phyloP scores from a whole-genome alignment of 2,797 vertebrate genomes.

The Otus scops region DNA sequence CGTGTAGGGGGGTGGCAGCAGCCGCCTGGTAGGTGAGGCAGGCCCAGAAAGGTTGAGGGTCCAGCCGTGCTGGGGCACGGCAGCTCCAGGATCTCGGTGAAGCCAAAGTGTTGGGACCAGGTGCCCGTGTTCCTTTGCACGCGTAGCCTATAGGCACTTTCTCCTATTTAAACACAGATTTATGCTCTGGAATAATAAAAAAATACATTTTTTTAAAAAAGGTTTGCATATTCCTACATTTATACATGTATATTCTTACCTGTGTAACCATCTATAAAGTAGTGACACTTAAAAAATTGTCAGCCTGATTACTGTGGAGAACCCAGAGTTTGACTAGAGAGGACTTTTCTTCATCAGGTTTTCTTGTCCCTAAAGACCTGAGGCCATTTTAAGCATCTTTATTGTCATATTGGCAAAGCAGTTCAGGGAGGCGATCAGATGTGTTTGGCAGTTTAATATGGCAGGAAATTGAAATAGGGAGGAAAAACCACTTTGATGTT shows the following conservation, averaged over 20 bases:
- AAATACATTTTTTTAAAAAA: background rate
- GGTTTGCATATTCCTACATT: background rate
- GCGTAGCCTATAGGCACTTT: accelerated
- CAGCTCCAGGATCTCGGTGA: slow-evolving; percentile 32
- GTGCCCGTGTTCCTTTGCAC: background rate
- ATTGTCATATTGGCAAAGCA: background rate
- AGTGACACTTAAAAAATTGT: background rate
- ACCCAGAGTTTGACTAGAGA: background rate
- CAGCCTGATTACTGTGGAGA: background rate
- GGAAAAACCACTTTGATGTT: slow-evolving; percentile 38
- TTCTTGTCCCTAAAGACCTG: background rate
- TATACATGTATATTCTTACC: background rate
- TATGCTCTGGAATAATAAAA: background rate
- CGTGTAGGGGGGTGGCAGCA: background rate
- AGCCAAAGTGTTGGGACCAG: background rate
- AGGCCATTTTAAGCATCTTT: background rate
- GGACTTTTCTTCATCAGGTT: background rate
- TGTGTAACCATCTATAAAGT: background rate
- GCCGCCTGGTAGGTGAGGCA: background rate
- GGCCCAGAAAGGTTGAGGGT: slow-evolving; percentile 30
- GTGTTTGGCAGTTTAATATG: background rate
- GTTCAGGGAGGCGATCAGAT: background rate
- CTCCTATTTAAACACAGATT: background rate
- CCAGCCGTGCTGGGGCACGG: background rate
- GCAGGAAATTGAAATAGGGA: slow-evolving; percentile 48